Evolutionary conservation across 2,888 invertebrate genomes (phyloP).

Genomic region (Frankliniella intonsa): DNA sequence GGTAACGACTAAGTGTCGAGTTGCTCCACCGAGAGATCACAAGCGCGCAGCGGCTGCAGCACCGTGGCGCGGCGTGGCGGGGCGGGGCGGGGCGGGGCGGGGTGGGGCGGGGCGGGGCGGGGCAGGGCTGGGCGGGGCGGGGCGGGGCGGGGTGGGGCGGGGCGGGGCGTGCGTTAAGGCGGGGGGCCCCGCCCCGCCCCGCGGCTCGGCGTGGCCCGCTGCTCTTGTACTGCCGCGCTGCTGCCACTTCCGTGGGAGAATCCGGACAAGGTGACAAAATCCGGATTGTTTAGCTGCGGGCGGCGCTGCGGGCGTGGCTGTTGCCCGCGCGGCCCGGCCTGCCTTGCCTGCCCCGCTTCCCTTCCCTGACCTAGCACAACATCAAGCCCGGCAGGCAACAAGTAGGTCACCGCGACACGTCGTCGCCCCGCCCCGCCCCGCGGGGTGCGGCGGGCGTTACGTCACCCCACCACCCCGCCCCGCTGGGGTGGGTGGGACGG

Average conservation of each 20-base stretch:
- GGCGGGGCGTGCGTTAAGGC: too few species aligned
- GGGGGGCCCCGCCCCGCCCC: too few species aligned
- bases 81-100: too few species aligned
- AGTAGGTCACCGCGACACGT: background rate
- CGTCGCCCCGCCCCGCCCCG: background rate
- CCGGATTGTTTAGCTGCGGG: background rate
- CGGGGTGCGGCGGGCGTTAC: background rate
- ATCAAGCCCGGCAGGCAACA: background rate
- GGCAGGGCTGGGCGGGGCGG: too few species aligned
- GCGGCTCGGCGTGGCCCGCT: too few species aligned
- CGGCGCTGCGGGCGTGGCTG: background rate
- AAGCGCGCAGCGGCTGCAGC: too few species aligned
- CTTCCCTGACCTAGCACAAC: background rate
- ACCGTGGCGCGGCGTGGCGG: too few species aligned
- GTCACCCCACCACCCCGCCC: background rate
- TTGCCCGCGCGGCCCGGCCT: background rate
- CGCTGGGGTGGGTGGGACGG: too few species aligned
- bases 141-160: too few species aligned
- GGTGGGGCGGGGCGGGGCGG: too few species aligned
- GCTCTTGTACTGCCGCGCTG: background rate
- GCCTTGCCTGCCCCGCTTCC: background rate
- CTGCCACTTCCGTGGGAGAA: background rate
- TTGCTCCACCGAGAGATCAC: too few species aligned
- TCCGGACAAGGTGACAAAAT: conserved; percentile 25
- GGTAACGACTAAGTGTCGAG: too few species aligned